Conservation (phyloP, 2,113 vertebrate species). For the Oncorhynchus clarkii region DNA sequence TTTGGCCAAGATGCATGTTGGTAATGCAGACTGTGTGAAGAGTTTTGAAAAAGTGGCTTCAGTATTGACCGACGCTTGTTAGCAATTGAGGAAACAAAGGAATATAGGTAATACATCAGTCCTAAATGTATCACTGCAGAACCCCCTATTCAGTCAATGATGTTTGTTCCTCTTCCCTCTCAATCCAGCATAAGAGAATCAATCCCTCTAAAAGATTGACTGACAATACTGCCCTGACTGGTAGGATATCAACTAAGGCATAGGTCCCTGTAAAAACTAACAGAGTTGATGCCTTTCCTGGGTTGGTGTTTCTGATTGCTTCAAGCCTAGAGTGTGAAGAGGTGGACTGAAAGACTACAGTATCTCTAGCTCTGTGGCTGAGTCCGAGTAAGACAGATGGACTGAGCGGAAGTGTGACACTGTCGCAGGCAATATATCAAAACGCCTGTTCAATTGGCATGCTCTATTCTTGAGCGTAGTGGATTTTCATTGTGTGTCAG, state of each 20-base stretch:
- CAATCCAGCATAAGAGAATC: not conserved
- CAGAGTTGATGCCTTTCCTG: constrained; percentile 10
- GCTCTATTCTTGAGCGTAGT: not conserved
- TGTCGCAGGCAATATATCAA: not conserved
- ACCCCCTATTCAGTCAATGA: not conserved
- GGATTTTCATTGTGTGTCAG: not conserved
- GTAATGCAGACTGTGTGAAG: no score
- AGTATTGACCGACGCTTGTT: no score
- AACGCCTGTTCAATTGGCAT: not conserved
- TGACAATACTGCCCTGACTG: not conserved
- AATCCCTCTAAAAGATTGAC: no score
- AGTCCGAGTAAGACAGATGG: no score
- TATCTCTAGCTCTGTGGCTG: no score
- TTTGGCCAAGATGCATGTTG: no score
- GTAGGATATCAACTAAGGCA: not conserved
- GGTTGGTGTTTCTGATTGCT: constrained; percentile 3
- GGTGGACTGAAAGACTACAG: not conserved
- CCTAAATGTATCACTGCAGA: not conserved
- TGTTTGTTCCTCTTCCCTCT: not conserved
- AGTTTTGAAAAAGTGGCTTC: no score
- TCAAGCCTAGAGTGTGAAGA: constrained; percentile 6
- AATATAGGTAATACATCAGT: not conserved
- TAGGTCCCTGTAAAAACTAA: constrained; percentile 26
- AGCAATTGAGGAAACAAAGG: constrained; percentile 27
- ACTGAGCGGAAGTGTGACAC: not conserved